Base-by-base conservation (phyloP, 1,140 invertebrate species). In the Neuroterus valhalla region DNA sequence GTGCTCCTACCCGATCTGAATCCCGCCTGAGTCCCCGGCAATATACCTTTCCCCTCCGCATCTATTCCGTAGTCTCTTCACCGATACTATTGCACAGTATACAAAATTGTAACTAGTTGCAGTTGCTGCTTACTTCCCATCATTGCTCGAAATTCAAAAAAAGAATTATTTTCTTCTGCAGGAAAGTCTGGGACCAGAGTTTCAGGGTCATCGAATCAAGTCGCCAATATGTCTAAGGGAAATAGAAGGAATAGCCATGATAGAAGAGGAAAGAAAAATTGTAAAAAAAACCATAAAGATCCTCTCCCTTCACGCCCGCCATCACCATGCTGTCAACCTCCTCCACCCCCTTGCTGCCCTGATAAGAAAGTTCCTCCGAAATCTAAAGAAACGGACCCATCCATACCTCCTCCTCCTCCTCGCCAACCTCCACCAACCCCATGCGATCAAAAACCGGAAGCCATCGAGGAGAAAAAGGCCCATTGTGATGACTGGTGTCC, bases 401-500 rank as follows among this genome's bases (percentile, higher is more conserved):
- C 48, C 14, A 19, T 3, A 4, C 19, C 21, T 10, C 23, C 8
- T 55, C 19, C 1, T 12, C 50, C 50, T 21, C 55, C 55, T 14
- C 21, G 23, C 15, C 5, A 26, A 38, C 14, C 52, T 11, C 52
- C 21, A 12, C 15, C 21, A 14, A 14, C 14, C 1, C 19, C 19
- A 55, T 21, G 12, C n/a, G 12, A 31, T 12, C 0, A 31, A 1
- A 11, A 62, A 15, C 62, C 19, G 5, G 19, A 71, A 71, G 5
- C n/a, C 0, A n/a, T 43, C 2, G 11, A 17, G 14, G n/a, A 38
- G 23, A 44, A 2, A 4, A 14, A 21, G 1, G 10, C 50, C 2
- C 19, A 38, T 26, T 44, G 26, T 17, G 15, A 75, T 11, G n/a
- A 69, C 12, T 62, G 55, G 55, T 62, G 55, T 62, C 55, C 55